Conservation (phyloP, 2,113 vertebrate species). For the Austrofundulus limnaeus region DNA sequence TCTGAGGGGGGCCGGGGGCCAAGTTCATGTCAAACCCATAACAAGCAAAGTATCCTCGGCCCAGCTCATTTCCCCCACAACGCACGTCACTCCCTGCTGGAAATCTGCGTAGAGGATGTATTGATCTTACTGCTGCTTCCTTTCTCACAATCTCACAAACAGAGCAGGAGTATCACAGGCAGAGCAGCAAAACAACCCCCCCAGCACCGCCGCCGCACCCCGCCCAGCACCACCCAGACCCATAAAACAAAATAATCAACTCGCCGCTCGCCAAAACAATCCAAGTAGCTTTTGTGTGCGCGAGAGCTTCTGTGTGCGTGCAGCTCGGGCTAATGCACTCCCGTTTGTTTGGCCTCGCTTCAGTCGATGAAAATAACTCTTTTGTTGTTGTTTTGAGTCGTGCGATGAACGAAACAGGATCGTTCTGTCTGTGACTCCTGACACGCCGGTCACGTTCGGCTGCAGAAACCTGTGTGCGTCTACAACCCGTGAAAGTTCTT, state of each 20-base stretch:
- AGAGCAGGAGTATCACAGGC: conserved; percentile 70
- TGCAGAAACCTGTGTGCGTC: too few species aligned
- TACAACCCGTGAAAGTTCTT: too few species aligned
- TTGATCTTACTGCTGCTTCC: conserved; percentile 91
- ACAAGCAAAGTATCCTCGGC: conserved; percentile 90
- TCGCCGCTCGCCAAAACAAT: conserved; percentile 75
- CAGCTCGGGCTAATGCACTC: conserved; percentile 48
- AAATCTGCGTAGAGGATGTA: conserved; percentile 95
- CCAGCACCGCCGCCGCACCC: conserved; percentile 29
- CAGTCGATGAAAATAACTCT: conserved; percentile 60
- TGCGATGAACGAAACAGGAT: conserved; percentile 21
- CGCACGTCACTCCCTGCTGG: conserved; percentile 90
- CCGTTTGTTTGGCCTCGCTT: conserved; percentile 64
- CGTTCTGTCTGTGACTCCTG: background rate
- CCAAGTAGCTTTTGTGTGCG: conserved; percentile 64
- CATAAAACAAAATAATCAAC: conserved; percentile 83
- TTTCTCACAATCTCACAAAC: conserved; percentile 95
- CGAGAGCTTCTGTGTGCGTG: conserved; percentile 54
- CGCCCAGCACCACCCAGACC: conserved; percentile 58
- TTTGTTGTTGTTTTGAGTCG: conserved; percentile 30
- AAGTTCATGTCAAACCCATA: conserved; percentile 96
- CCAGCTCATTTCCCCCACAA: conserved; percentile 87
- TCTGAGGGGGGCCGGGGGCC: conserved; percentile 85
- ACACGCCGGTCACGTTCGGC: too few species aligned
- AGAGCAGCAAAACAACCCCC: conserved; percentile 62